A percentile compares a stretch with the other conserved stretches of the same genome.
Evolutionary conservation across 2,888 invertebrate species (phyloP).

Genomic region (Heteromyza rotundicornis): DNA sequence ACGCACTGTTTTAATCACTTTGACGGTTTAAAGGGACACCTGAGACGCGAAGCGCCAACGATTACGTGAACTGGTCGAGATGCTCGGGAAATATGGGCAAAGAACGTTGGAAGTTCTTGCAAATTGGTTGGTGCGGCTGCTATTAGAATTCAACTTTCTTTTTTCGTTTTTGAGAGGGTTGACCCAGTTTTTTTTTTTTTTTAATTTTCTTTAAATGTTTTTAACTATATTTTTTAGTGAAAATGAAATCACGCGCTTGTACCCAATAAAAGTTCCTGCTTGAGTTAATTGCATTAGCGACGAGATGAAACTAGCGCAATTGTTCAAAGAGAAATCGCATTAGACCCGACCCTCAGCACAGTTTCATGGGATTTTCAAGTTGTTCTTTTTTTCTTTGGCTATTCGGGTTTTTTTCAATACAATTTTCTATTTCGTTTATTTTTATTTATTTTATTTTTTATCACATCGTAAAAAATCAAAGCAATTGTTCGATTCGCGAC

Average conservation of each 20-base stretch:
- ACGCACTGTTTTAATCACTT: slow-evolving; percentile 44
- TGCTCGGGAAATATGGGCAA: too few species aligned
- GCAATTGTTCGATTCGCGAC: slow-evolving; percentile 13
- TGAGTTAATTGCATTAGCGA: slow-evolving; percentile 32
- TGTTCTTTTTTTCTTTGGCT: slow-evolving; percentile 12
- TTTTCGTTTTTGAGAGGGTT: too few species aligned
- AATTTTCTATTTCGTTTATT: too few species aligned
- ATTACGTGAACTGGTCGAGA: neutral
- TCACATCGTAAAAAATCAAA: too few species aligned
- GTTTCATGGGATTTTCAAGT: slow-evolving; percentile 11
- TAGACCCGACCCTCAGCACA: slow-evolving; percentile 26
- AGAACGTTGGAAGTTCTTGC: neutral
- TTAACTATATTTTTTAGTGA: too few species aligned
- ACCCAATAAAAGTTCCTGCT: neutral
- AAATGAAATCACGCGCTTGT: neutral
- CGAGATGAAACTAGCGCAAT: slow-evolving; percentile 33
- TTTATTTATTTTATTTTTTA: too few species aligned
- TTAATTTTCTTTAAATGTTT: neutral
- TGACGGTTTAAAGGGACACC: slow-evolving; percentile 26
- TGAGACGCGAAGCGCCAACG: neutral
- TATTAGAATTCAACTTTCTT: neutral
- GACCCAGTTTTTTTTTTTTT: slow-evolving; percentile 7
- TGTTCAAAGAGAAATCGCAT: slow-evolving; percentile 27
- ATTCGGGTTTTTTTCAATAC: neutral
- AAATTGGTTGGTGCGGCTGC: neutral